phyloP scores from a whole-genome alignment of 2,888 invertebrate species.

The Pardosa pseudoannulata region DNA sequence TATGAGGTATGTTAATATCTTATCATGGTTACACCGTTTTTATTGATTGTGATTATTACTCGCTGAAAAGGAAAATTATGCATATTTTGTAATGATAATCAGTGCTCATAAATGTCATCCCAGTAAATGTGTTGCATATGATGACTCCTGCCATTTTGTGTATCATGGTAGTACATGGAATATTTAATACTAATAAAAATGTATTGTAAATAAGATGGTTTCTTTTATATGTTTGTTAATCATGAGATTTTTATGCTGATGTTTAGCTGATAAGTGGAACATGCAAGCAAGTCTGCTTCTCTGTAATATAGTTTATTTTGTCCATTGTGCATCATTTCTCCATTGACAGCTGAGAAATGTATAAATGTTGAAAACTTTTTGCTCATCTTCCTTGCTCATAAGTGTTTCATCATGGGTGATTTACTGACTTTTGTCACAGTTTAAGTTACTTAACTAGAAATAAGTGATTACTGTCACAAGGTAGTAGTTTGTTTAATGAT shows the following conservation, averaged over 20 bases:
- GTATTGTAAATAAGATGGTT: slow-evolving; percentile 56
- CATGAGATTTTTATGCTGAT: slow-evolving; percentile 59
- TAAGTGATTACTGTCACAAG: neutral
- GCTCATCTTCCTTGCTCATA: slow-evolving; percentile 59
- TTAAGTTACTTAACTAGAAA: slow-evolving; percentile 46
- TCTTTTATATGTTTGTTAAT: slow-evolving; percentile 61
- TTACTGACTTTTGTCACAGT: slow-evolving; percentile 5
- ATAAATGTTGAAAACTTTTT: slow-evolving; percentile 8
- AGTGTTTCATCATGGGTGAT: slow-evolving; percentile 36
- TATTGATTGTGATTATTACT: neutral
- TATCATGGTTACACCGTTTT: neutral
- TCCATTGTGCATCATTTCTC: neutral
- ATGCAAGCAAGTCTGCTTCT: slow-evolving; percentile 14
- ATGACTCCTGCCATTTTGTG: slow-evolving; percentile 70
- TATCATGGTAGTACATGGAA: slow-evolving; percentile 29
- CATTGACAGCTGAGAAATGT: neutral
- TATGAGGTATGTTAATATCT: too few species aligned
- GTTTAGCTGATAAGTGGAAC: slow-evolving; percentile 33
- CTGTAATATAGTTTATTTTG: slow-evolving; percentile 17
- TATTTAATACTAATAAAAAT: slow-evolving; percentile 32
- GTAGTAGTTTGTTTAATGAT: slow-evolving; percentile 6
- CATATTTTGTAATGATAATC: slow-evolving; percentile 49
- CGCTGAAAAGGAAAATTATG: neutral
- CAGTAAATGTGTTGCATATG: slow-evolving; percentile 54
- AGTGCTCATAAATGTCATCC: slow-evolving; percentile 61